A percentile compares a stretch with the other conserved stretches of the same genome.
Evolutionary conservation across 2,797 vertebrate genomes (phyloP).

Genomic region (Coranthus polyacanthus): DNA sequence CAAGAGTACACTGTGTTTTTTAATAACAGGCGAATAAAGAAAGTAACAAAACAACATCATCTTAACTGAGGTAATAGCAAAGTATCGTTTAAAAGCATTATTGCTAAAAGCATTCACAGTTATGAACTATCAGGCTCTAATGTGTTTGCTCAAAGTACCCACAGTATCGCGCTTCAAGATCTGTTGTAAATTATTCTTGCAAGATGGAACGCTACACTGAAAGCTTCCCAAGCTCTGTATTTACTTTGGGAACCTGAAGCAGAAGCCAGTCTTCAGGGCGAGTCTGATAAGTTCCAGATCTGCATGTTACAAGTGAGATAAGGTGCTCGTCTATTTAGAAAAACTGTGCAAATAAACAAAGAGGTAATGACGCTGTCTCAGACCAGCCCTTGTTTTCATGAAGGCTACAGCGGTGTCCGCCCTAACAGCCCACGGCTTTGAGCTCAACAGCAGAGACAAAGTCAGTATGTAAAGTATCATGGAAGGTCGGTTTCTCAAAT

Average conservation of each 20-base stretch:
- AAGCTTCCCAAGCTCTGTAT: conserved; percentile 54
- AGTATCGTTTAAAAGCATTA: too few relatives aligned
- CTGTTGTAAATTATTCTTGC: conserved; percentile 43
- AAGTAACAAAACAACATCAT: not conserved
- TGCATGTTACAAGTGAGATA: conserved; percentile 67
- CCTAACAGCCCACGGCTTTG: conserved; percentile 9
- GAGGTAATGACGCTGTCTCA: conserved; percentile 30
- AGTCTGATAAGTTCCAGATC: conserved; percentile 71
- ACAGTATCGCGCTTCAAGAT: conserved; percentile 34
- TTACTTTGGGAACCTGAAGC: conserved; percentile 63
- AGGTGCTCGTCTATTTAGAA: conserved; percentile 56
- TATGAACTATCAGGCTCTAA: conserved; percentile 18
- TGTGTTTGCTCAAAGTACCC: conserved; percentile 34
- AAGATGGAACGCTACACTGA: conserved; percentile 33
- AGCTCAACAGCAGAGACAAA: conserved; percentile 11
- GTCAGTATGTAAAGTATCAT: not conserved
- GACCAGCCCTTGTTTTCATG: conserved; percentile 54
- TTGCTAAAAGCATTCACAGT: not conserved
- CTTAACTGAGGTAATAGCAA: not conserved
- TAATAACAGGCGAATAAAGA: not conserved
- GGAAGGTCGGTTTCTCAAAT: too few relatives aligned
- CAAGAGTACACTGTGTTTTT: not conserved
- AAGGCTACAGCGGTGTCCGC: conserved; percentile 9
- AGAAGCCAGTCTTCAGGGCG: conserved; percentile 39
- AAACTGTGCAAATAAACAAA: conserved; percentile 73